phyloP scores from a whole-genome alignment of 2,797 vertebrate species.

The Malurus splendens region DNA sequence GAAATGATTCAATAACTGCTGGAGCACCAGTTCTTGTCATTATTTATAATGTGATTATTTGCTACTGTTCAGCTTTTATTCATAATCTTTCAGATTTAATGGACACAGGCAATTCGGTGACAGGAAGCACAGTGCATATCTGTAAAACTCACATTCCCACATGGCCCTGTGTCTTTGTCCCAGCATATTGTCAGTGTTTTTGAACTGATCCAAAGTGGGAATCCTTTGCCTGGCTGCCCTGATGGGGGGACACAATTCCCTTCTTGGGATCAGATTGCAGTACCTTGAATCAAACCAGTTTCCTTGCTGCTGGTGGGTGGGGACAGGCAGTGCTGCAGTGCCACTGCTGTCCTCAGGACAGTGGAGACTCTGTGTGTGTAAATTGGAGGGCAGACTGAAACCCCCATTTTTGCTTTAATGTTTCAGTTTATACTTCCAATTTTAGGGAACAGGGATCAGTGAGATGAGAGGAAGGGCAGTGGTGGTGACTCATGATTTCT shows the following conservation, averaged over 20 bases:
- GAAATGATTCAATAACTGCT: neutral
- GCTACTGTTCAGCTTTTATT: neutral
- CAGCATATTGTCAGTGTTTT: neutral
- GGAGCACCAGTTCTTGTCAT: neutral
- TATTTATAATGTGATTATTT: neutral
- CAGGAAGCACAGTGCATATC: neutral
- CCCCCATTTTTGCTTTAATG: neutral
- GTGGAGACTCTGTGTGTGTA: neutral
- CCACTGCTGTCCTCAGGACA: neutral
- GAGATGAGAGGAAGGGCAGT: neutral
- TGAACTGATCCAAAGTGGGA: neutral
- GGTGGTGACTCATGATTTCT: neutral
- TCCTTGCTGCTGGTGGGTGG: neutral
- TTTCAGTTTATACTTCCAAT: neutral
- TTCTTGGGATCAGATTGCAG: neutral
- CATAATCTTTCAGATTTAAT: neutral
- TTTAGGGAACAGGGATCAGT: neutral
- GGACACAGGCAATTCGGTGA: neutral
- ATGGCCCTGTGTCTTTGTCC: neutral
- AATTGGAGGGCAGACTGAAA: neutral
- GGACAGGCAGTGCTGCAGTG: neutral
- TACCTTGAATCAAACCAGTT: neutral
- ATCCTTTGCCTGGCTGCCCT: neutral
- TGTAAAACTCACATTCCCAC: neutral
- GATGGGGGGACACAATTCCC: rapidly evolving